Evolutionary conservation across 2,888 invertebrate species (phyloP), one percentile per base, ranked within the genome.

Genomic region (Aethes cnicana): DNA sequence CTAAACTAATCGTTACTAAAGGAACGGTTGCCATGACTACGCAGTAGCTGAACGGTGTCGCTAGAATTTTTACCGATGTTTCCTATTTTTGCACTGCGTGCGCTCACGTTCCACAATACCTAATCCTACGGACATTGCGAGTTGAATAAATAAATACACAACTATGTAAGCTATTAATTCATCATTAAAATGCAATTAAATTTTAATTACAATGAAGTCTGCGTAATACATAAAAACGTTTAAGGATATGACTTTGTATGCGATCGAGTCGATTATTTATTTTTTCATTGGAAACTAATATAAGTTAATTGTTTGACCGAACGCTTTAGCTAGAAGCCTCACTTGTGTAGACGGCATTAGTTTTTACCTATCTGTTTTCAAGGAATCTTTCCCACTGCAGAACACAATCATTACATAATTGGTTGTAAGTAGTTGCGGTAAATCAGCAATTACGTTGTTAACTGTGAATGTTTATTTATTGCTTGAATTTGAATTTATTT

Each of bases 281-380:
- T 33, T 49, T 49, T 49, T 49, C 42, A 21, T 14, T 35, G 35
- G 11, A 35, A 28, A 35, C 11, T 18, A 43, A 50, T 36, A 36
- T 36, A 28, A 43, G 30, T 37, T 52, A 32, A 44, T 52, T 44
- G 50, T 30, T 50, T 37, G 50, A 44, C 44, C 50, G 32, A 32
- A 37, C 44, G 35, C 16, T 17, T n/a, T 18, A 20, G 37, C 30
- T 14, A 42, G 37, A 26, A 41, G 26, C 17, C 11, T 9, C 28
- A 37, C 32, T 37, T 36, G 32, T 14, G 32, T 18, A 42, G 42
- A 49, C 41, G 18, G 14, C 33, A 35, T 26, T n/a, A 3, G 32
- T 37, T 52, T 44, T 44, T 50, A 44, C 44, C 11, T 5, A 44
- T 50, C 11, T 5, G 18, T n/a, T 9, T 44, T 44, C 50, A 21